Base-by-base conservation (phyloP, 2,113 vertebrate genomes). In the Turdus rufiventris region DNA sequence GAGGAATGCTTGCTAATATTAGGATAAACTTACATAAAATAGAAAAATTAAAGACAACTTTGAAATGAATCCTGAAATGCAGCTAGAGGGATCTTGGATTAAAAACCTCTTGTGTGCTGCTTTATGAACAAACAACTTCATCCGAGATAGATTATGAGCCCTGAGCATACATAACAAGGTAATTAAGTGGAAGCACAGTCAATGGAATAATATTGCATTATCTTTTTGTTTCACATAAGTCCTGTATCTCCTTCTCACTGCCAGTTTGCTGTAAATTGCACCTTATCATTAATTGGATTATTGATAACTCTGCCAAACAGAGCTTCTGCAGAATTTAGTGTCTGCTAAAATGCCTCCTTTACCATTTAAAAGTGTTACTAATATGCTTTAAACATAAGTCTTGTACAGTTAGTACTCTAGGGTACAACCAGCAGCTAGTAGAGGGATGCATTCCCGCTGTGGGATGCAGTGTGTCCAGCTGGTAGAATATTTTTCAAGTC, bases 161-260 rank as follows among this genome's bases (percentile, higher is more conserved):
- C 91, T 28, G 5, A 90, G 94, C 38, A 1, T 94, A 85, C 88
- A 80, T 90, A 94, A 94, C 94, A 96, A 96, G 93, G 94, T 87
- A 95, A 96, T 96, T 96, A 96, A 83, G 81, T 62, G 79, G 88
- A 94, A 67, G 82, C 85, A 85, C 65, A 89, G 95, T 94, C 78
- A 88, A 54, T 94, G 89, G 76, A 83, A 89, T 88, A 85, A 88
- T 80, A 85, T 53, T 95, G 75, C 80, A 77, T 93, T 96, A 93
- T 95, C 91, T 93, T 94, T 97, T 96, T 96, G 88, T 96, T 96
- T 96, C 96, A 80, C 72, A 0, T 94, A 93, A 96, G 90, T 96
- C 85, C 62, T 91, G 54, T 91, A 95, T 94, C 95, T 94, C 77
- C 73, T 89, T 91, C 56, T 60, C 60, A 29, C 91, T 96, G 93